Evolutionary conservation across 2,888 invertebrate genomes (phyloP).

Genomic region (Drosophila basisetae): DNA sequence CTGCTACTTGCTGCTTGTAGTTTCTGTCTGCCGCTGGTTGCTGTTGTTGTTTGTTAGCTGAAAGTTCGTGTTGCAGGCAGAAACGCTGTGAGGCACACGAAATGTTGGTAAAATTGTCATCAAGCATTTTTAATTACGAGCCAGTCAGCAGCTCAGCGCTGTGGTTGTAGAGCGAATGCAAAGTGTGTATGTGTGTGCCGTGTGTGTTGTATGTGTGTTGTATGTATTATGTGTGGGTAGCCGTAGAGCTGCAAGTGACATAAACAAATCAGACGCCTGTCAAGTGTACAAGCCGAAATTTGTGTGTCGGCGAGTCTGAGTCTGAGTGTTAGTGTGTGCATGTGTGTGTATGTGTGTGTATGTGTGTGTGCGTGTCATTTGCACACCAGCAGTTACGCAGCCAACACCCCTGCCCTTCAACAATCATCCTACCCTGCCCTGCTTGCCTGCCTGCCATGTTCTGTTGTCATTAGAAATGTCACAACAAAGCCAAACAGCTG

Average conservation of each 20-base stretch:
- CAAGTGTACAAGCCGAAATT: slow-evolving; percentile 67
- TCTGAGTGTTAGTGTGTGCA: slow-evolving; percentile 13
- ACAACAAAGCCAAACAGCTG: slow-evolving; percentile 79
- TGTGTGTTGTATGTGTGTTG: slow-evolving; percentile 10
- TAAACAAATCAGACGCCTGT: slow-evolving; percentile 82
- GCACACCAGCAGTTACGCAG: slow-evolving; percentile 52
- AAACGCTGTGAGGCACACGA: slow-evolving; percentile 49
- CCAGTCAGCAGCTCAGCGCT: slow-evolving; percentile 46
- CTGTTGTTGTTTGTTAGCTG: slow-evolving; percentile 16
- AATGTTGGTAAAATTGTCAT: slow-evolving; percentile 74
- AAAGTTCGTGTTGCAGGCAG: slow-evolving; percentile 53
- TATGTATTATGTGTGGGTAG: slow-evolving; percentile 61
- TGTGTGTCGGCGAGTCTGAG: slow-evolving; percentile 45
- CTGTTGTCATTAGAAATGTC: slow-evolving; percentile 81
- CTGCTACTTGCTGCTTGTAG: slow-evolving; percentile 25
- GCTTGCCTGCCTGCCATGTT: slow-evolving; percentile 32
- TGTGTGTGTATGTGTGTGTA: slow-evolving; percentile 3
- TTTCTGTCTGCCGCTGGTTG: slow-evolving; percentile 23
- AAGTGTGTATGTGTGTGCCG: slow-evolving; percentile 1
- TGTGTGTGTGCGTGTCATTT: slow-evolving; percentile 65
- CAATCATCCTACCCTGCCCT: background rate
- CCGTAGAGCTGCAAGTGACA: slow-evolving; percentile 76
- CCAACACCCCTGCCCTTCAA: slow-evolving; percentile 13
- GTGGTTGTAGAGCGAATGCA: slow-evolving; percentile 16
- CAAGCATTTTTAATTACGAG: slow-evolving; percentile 77